phyloP scores from a whole-genome alignment of 1,140 invertebrate genomes.

The Achatina immaculata region DNA sequence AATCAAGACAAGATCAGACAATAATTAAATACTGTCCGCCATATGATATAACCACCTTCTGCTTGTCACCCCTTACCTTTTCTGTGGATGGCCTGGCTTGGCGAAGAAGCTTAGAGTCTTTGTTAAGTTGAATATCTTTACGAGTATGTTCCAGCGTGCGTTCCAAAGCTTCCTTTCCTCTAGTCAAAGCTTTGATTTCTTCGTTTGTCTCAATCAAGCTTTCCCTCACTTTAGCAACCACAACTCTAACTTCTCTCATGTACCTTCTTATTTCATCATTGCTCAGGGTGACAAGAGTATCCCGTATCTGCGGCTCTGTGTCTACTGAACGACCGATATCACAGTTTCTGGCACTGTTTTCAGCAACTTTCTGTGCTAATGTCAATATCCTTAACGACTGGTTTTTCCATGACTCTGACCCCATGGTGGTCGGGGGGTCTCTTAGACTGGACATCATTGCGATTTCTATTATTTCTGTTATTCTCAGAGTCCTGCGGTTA shows the following conservation, averaged over 20 bases:
- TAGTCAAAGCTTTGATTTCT: constrained; percentile 68
- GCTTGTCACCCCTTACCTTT: too few relatives aligned
- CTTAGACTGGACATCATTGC: constrained; percentile 41
- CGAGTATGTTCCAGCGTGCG: constrained; percentile 67
- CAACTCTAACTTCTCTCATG: constrained; percentile 63
- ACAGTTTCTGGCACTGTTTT: constrained; percentile 66
- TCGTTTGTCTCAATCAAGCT: constrained; percentile 70
- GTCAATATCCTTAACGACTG: constrained; percentile 64
- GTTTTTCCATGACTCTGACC: constrained; percentile 68
- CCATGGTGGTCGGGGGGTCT: constrained; percentile 55
- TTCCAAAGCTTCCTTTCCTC: constrained; percentile 66
- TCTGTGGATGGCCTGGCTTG: constrained; percentile 65
- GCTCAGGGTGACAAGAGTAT: constrained; percentile 65
- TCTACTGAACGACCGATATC: constrained; percentile 65
- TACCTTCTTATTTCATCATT: constrained; percentile 70
- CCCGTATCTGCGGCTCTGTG: constrained; percentile 68
- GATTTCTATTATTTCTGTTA: too few relatives aligned
- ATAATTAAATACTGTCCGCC: too few relatives aligned
- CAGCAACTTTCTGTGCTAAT: constrained; percentile 64
- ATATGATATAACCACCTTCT: too few relatives aligned
- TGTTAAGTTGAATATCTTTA: constrained; percentile 70
- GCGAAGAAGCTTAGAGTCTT: constrained; percentile 65
- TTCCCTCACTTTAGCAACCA: constrained; percentile 67
- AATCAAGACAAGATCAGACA: too few relatives aligned
- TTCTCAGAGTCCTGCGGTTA: too few relatives aligned